A percentile compares a stretch with the other conserved stretches of the same genome.
phyloP scores from a whole-genome alignment of 92 coral and sea anemone species.

The Phenganax marumi region DNA sequence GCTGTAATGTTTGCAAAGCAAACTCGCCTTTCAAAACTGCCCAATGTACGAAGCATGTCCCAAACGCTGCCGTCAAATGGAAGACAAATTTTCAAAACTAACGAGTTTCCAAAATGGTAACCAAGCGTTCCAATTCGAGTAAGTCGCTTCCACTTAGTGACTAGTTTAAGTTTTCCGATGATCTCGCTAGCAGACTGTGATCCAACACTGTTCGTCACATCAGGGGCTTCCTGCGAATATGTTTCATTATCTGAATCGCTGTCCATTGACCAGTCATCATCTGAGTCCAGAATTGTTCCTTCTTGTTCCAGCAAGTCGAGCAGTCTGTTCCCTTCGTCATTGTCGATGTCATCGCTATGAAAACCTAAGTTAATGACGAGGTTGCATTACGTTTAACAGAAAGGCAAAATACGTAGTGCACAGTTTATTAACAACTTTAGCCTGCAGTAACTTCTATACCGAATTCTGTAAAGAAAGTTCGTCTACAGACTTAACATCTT shows the following conservation, averaged over 20 bases:
- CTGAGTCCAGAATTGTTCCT: slow-evolving; percentile 24
- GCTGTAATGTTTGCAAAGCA: slow-evolving; percentile 10
- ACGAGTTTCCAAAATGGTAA: slow-evolving; percentile 21
- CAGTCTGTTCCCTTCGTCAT: slow-evolving; percentile 16
- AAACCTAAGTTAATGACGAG: neutral
- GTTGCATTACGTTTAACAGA: too few species aligned
- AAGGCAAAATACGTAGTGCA: too few species aligned
- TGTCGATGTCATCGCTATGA: slow-evolving; percentile 4
- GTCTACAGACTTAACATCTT: neutral
- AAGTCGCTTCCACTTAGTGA: neutral
- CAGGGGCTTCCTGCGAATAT: neutral
- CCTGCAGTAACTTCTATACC: too few species aligned
- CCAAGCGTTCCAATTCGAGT: too few species aligned
- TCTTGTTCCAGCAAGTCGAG: slow-evolving; percentile 30
- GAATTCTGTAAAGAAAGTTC: too few species aligned
- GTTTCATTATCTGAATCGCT: slow-evolving; percentile 21
- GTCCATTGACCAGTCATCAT: slow-evolving; percentile 24
- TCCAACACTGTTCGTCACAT: neutral
- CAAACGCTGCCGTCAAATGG: slow-evolving; percentile 24
- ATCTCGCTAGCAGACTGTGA: slow-evolving; percentile 17
- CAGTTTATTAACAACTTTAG: too few species aligned
- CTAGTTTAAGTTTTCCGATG: slow-evolving; percentile 31
- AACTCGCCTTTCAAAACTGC: slow-evolving; percentile 27
- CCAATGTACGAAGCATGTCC: slow-evolving; percentile 35
- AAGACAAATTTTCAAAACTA: slow-evolving; percentile 27